These are phyloP conservation scores for Lycorma delicatula DNA, from an alignment of 1,140 invertebrate species.

Conservation along the genomic window DNA sequence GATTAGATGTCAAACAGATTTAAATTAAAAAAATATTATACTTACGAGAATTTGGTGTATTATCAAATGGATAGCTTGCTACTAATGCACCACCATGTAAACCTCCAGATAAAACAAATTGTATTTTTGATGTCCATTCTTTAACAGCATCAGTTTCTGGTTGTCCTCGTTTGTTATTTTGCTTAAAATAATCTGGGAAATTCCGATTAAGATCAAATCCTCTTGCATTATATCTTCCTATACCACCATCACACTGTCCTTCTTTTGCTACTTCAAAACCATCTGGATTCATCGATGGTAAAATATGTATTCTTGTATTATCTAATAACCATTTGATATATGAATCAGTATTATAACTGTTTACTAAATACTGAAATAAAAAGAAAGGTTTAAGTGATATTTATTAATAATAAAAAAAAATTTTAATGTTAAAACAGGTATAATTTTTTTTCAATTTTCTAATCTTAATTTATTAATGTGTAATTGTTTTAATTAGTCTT, in stretches of 20 bases:
- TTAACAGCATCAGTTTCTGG: slow-evolving; percentile 93
- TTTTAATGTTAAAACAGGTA: too few species aligned
- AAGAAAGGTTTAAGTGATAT: slow-evolving; percentile 4
- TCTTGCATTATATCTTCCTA: slow-evolving; percentile 77
- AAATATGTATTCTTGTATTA: slow-evolving; percentile 83
- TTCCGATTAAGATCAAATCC: slow-evolving; percentile 87
- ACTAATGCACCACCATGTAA: slow-evolving; percentile 88
- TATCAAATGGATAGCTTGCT: slow-evolving; percentile 88
- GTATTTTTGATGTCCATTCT: slow-evolving; percentile 85
- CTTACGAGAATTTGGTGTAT: slow-evolving; percentile 84
- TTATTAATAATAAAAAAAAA: too few species aligned
- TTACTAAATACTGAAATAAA: slow-evolving; percentile 63
- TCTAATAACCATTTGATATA: slow-evolving; percentile 80
- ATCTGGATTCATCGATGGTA: slow-evolving; percentile 90
- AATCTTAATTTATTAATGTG: too few species aligned
- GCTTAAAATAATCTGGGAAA: slow-evolving; percentile 89
- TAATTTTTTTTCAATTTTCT: too few species aligned
- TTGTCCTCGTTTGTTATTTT: slow-evolving; percentile 73
- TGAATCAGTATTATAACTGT: slow-evolving; percentile 66
- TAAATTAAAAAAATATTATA: too few species aligned
- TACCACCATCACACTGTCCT: slow-evolving; percentile 74
- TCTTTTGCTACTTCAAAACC: slow-evolving; percentile 84
- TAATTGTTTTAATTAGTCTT: too few species aligned
- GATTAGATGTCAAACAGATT: too few species aligned
- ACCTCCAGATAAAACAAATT: slow-evolving; percentile 88